Conservation (phyloP, 1,140 invertebrate species). For the Tetramorium alpestre region DNA sequence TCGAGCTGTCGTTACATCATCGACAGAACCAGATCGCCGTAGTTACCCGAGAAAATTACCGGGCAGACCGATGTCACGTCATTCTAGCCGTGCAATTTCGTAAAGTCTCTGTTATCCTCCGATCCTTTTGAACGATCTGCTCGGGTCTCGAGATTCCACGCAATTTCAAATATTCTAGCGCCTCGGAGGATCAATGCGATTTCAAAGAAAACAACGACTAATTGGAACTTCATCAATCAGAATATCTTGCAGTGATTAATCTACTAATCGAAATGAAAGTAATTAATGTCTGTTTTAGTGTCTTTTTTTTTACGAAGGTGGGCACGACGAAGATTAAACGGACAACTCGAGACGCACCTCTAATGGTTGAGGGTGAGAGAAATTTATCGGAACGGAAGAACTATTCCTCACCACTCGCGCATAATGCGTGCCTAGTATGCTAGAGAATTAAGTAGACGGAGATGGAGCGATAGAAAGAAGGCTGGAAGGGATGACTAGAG, state of each 20-base stretch:
- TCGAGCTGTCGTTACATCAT: constrained; percentile 74
- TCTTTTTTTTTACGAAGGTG: background rate
- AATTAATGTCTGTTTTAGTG: background rate
- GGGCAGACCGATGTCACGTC: constrained; percentile 39
- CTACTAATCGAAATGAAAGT: background rate
- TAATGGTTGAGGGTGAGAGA: background rate
- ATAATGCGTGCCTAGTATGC: constrained; percentile 24
- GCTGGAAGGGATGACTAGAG: constrained; percentile 37
- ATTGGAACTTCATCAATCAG: background rate
- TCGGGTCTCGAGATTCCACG: background rate
- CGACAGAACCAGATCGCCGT: constrained; percentile 74
- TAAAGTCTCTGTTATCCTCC: constrained; percentile 30
- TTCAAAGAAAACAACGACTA: background rate
- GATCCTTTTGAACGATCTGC: background rate
- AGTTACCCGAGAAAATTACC: constrained; percentile 68
- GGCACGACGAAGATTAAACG: background rate
- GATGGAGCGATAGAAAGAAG: constrained; percentile 1
- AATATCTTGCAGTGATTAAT: background rate
- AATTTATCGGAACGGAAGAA: constrained; percentile 22
- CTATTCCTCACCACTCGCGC: constrained; percentile 14
- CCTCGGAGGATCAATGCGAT: background rate
- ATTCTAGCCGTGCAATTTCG: constrained; percentile 47
- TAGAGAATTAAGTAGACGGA: constrained; percentile 2
- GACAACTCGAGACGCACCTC: background rate
- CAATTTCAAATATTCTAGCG: background rate